Evolutionary conservation across 2,888 invertebrate species (phyloP), one percentile per base, ranked within the genome.

Genomic region (Lasioglossum zephyrum): DNA sequence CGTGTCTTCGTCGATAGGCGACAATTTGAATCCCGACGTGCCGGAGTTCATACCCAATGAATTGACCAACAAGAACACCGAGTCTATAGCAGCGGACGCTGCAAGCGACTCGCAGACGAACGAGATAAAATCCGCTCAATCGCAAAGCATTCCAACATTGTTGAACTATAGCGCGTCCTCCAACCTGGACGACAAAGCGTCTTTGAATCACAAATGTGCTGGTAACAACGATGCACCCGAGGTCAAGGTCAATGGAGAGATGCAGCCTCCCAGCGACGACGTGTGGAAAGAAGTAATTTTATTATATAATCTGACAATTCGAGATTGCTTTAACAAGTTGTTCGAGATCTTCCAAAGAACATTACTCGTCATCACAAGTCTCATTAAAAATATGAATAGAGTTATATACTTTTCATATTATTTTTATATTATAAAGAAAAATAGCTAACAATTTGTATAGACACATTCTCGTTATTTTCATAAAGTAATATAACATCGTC

Each of bases 21-120:
- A 97, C 79, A 96, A 96, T 91, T 96, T 98, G 82, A 98, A 98
- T 95, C 98, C 98, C 4, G 97, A 98, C 94, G 98, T 98, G 77
- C 98, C 98, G 0, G 98, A 98, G 95, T 98, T 98, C 95, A 96
- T 98, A 88, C 98, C 98, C 89, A 95, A 96, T 87, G 86, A 84
- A 77, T 83, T 77, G 77, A 87, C 75, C 69, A 89, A 87, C 74
- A 87, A 84, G 44, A 85, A 73, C 39, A 84, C 80, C 73, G 79
- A 86, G 73, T 57, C 84, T 49, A 77, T 81, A 73, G 72, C 81
- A 60, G 26, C 66, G 8, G 76, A 87, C 53, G 82, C 80, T 70
- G 89, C 86, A 16, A 94, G 93, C 31, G 93, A 79, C 44, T 16
- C 44, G n/a, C 47, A 11, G 13, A 75, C 53, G 4, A 74, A 57